Base-by-base conservation (phyloP, 2,797 vertebrate species). In the Cossypha caffra region DNA sequence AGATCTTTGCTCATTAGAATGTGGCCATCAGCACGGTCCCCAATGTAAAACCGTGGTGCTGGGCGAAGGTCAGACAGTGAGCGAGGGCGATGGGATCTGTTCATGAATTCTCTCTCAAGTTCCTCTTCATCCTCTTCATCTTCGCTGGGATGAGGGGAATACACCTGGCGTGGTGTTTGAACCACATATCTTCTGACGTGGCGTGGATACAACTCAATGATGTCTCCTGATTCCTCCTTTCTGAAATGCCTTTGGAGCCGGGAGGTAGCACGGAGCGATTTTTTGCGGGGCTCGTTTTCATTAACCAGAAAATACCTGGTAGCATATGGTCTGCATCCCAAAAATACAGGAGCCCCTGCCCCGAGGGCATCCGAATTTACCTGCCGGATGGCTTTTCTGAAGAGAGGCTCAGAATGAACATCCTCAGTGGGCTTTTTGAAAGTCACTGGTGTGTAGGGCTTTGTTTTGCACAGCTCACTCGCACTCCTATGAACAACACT, bases 221-320 rank as follows among this genome's bases (percentile, higher is more conserved):
- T 88, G 16, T 99, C 98, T 4, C 98, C 84, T 0, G 98, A 86
- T 40, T 98, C 98, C 2, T 98, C 98, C 84, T 96, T 95, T 71
- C 98, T 96, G 89, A 98, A 98, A 82, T 98, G 99, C 37, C 98
- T 98, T 13, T 99, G 99, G 59, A 98, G 91, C 28, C 98, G 97
- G 7, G 98, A 97, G 33, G 98, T 54, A 1, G 98, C 98, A 42
- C 97, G 98, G 58, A 98, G 48, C 1, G 98, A 87, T 86, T 98
- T 99, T 88, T 98, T 98, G 69, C 97, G 97, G 69, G 98, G 86
- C 50, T 99, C 98, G 0, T 97, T 98, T 94, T 99, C 99, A 5
- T 99, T 99, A 63, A 99, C 97, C 10, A 99, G 92, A 42, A 98
- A 98, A 55, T 99, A 99, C 45, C 98, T 98, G 29, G 98, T 98